phyloP scores from a whole-genome alignment of 2,797 vertebrate genomes.

The Sebastes dallii region DNA sequence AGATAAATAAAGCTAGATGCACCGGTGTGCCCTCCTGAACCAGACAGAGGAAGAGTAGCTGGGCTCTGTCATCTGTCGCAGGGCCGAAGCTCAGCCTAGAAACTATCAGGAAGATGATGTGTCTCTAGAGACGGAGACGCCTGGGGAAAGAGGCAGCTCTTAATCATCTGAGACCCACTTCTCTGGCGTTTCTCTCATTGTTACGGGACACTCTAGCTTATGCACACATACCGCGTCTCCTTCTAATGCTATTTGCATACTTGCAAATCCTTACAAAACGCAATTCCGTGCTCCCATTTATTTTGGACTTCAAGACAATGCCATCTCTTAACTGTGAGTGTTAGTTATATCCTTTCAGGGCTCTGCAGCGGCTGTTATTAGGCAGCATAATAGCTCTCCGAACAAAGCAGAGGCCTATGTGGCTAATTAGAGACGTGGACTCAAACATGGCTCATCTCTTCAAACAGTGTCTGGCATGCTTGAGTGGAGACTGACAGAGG shows the following conservation, averaged over 20 bases:
- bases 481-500: slow-evolving; percentile 67
- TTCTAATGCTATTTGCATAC: slow-evolving; percentile 75
- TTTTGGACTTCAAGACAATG: slow-evolving; percentile 47
- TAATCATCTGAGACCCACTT: slow-evolving; percentile 82
- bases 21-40: slow-evolving; percentile 62
- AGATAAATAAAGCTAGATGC: slow-evolving; percentile 76
- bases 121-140: slow-evolving; percentile 74
- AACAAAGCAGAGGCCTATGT: slow-evolving; percentile 61
- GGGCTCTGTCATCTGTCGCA: slow-evolving; percentile 73
- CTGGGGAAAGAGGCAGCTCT: slow-evolving; percentile 73
- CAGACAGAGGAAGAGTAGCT: slow-evolving; percentile 59
- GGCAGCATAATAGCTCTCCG: slow-evolving; percentile 53
- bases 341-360: slow-evolving; percentile 54
- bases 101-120: slow-evolving; percentile 79
- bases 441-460: slow-evolving; percentile 73
- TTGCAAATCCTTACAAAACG: slow-evolving; percentile 70
- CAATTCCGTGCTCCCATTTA: slow-evolving; percentile 58
- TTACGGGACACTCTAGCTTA: slow-evolving; percentile 24
- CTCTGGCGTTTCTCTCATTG: slow-evolving; percentile 62
- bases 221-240: slow-evolving; percentile 10
- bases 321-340: slow-evolving; percentile 47
- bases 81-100: slow-evolving; percentile 66
- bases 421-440: slow-evolving; percentile 75
- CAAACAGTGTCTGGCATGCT: slow-evolving; percentile 72
- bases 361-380: slow-evolving; percentile 54